phyloP scores from a whole-genome alignment of 2,888 invertebrate species.

The Mesorhabditis sp. region DNA sequence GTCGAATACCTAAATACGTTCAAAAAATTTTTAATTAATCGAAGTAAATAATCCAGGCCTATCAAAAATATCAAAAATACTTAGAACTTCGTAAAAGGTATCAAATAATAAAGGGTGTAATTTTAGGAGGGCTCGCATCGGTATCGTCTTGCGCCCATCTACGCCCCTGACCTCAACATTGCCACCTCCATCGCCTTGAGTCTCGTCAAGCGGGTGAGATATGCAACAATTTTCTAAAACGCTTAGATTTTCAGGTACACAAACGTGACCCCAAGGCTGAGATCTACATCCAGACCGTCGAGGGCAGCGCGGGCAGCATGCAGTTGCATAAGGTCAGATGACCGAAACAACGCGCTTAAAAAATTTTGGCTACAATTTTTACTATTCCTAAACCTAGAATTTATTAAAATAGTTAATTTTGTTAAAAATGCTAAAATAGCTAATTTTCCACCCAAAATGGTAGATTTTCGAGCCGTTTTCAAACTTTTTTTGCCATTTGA shows the following conservation, averaged over 20 bases:
- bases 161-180: background rate
- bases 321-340: background rate
- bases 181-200: slow-evolving; percentile 2
- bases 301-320: background rate
- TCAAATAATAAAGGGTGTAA: background rate
- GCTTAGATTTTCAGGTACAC: background rate
- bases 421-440: too few relatives aligned
- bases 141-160: background rate
- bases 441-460: too few relatives aligned
- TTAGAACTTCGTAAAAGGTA: background rate
- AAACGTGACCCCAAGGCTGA: slow-evolving; percentile 2
- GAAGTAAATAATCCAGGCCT: too few relatives aligned
- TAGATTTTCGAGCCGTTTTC: too few relatives aligned
- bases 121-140: slow-evolving; percentile 2
- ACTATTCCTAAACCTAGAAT: too few relatives aligned
- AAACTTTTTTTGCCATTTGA: too few relatives aligned
- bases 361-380: background rate
- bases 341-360: background rate
- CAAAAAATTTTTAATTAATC: too few relatives aligned
- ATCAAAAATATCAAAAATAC: too few relatives aligned
- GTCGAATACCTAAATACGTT: too few relatives aligned
- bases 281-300: background rate
- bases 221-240: too few relatives aligned
- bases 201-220: background rate
- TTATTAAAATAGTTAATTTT: too few relatives aligned